Evolutionary conservation across 2,113 vertebrate genomes (phyloP), one percentile per base, ranked within the genome.

Genomic region (Pitta sordida): DNA sequence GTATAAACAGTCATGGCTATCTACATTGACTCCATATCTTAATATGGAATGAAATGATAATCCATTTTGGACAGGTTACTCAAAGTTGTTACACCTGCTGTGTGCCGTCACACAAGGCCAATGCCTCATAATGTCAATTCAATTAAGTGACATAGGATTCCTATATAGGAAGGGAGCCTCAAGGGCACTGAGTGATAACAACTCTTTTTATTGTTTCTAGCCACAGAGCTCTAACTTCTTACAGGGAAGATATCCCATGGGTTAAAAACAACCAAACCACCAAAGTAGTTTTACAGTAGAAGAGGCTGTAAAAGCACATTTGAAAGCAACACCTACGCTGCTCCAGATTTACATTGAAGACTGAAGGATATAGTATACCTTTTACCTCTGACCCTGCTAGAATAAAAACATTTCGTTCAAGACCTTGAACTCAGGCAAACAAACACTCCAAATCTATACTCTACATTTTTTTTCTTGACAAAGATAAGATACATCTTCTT

Each of bases 11-110:
- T 26, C 65, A 69, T 0, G 69, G 32, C 29, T 37, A 21, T 24
- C 29, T 53, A 24, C 55, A 20, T 6, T 16, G 29, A 27, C 60
- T 70, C 34, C 46, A 32, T 36, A 55, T 26, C 36, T 56, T 56
- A 43, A 20, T 3, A 56, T 0, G 32, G 17, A 71, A 4, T 1
- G 3, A 29, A 41, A 60, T 63, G 36, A 26, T 1, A 43, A 59
- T 7, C 11, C 48, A 16, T 20, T 85, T 44, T 37, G 65, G 46
- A 46, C 43, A 70, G n/a, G 30, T 60, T 81, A 41, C 56, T 78
- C 56, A 22, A 32, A 62, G 49, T 17, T 79, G 24, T 52, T 67
- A 36, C 14, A 29, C 15, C n/a, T 63, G 13, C 36, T 37, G 24
- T 15, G 29, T 41, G 21, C 30, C 41, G 4, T 24, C 20, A 32